A percentile compares a stretch with the other conserved stretches of the same genome.
These are phyloP conservation scores for Temnopleurus reevesii DNA, from an alignment of 53 echinoderm and acorn worm species.

Conservation along the genomic window DNA sequence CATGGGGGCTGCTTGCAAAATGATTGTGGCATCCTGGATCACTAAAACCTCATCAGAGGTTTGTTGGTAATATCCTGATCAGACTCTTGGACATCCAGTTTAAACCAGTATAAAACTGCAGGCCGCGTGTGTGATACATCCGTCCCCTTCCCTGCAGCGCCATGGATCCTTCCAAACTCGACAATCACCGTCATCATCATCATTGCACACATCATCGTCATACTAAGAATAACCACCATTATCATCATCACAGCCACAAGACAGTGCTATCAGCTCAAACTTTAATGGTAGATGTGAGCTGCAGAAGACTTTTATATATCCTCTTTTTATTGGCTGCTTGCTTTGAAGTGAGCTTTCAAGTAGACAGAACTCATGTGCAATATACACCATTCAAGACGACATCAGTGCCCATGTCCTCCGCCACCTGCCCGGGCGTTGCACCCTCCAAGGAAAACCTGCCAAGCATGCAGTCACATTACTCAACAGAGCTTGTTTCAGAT, in stretches of 20 bases:
- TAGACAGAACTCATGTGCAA: constrained; percentile 54
- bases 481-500: constrained; percentile 37
- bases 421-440: neutral
- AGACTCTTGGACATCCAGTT: no score
- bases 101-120: no score
- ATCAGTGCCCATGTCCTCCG: constrained; percentile 18
- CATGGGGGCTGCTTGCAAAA: no score
- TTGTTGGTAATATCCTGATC: no score
- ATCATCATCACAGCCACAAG: neutral
- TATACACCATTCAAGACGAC: neutral
- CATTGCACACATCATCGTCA: no score
- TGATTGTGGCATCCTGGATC: no score
- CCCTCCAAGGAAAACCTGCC: neutral
- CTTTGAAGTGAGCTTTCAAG: constrained; percentile 49
- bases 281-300: neutral
- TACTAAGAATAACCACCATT: neutral
- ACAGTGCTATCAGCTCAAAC: neutral
- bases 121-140: neutral
- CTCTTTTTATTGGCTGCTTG: constrained; percentile 35
- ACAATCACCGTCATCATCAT: neutral
- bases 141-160: neutral
- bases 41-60: no score
- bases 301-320: constrained; percentile 29
- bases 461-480: neutral
- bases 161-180: neutral